Base-by-base conservation (phyloP, 2,888 invertebrate genomes). In the Cloeon dipterum region DNA sequence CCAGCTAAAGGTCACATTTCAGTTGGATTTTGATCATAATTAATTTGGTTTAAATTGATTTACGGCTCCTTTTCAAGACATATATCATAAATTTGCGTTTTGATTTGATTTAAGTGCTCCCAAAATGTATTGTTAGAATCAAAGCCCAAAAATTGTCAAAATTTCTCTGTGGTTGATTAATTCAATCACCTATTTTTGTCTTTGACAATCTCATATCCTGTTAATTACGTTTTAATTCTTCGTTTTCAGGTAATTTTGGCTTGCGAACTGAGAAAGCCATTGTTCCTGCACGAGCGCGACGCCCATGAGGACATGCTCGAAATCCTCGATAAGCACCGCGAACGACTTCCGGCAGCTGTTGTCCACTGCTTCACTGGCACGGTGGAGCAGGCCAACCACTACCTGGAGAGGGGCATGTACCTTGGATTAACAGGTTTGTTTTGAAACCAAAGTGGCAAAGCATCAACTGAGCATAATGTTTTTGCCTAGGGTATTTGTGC, bases 341-440 rank as follows among this genome's bases (percentile, higher is more conserved):
- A 55, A 47, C 57, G 53, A 10, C 56, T 86, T 36, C 86, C 91
- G n/a, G 69, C 82, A 8, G 72, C 83, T 40, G 71, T 91, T 32
- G 68, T 93, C 41, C 86, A 91, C 55, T 88, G 88, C 42, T 93
- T 91, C 58, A 83, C 86, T 36, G 91, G 91, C 20, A 75, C 78
- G 20, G 73, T 72, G 3, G 78, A 79, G 40, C 82, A 91, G 53
- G 88, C 86, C 2, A 60, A 70, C 45, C 62, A 66, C 46, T 93
- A 91, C 58, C 63, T 93, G 35, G 71, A 83, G 45, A 69, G 74
- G 54, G 86, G 86, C 5, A 81, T 74, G 59, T 86, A 85, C 53
- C 62, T 91, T 45, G 88, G 86, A 45, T 61, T 82, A 46, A 81
- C 79, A 46, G 79, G 75, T 67, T 54, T 18, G 16, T n/a, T 17